Conservation (phyloP, 1,140 invertebrate species). For the Danaus plexippus region DNA sequence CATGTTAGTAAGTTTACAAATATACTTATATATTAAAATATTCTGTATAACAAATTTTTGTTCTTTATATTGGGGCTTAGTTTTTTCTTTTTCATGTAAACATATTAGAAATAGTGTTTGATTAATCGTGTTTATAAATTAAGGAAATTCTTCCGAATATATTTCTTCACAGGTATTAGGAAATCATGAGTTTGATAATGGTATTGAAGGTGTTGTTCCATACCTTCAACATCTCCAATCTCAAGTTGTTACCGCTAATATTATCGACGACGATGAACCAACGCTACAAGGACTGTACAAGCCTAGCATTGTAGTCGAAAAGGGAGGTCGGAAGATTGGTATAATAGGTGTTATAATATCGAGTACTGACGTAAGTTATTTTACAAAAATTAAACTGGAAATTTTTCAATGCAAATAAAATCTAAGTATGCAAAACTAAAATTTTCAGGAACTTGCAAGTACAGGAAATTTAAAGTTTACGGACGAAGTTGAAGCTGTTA, state of each 20-base stretch:
- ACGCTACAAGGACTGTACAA: conserved; percentile 75
- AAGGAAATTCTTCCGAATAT: too few relatives aligned
- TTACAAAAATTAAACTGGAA: conserved; percentile 7
- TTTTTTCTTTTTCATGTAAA: too few relatives aligned
- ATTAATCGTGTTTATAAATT: too few relatives aligned
- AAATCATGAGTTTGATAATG: conserved; percentile 92
- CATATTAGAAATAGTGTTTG: too few relatives aligned
- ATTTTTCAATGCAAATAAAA: not conserved
- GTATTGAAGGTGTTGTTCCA: conserved; percentile 80
- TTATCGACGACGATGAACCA: conserved; percentile 80
- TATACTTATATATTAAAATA: too few relatives aligned
- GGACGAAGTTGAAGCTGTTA: conserved; percentile 78
- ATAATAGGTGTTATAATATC: conserved; percentile 86
- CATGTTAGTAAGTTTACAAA: conserved; percentile 73
- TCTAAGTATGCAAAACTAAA: not conserved
- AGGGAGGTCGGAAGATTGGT: conserved; percentile 79
- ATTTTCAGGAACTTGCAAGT: conserved; percentile 71
- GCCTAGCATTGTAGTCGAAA: conserved; percentile 74
- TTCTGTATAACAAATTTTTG: too few relatives aligned
- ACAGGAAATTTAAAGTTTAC: conserved; percentile 76
- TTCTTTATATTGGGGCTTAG: too few relatives aligned
- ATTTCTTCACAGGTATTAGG: conserved; percentile 79
- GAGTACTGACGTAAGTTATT: conserved; percentile 77
- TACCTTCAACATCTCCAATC: conserved; percentile 78
- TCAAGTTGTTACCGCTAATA: conserved; percentile 82